These are phyloP conservation scores for Drosophila saltans DNA, from an alignment of 1,140 invertebrate species.

Conservation along the genomic window DNA sequence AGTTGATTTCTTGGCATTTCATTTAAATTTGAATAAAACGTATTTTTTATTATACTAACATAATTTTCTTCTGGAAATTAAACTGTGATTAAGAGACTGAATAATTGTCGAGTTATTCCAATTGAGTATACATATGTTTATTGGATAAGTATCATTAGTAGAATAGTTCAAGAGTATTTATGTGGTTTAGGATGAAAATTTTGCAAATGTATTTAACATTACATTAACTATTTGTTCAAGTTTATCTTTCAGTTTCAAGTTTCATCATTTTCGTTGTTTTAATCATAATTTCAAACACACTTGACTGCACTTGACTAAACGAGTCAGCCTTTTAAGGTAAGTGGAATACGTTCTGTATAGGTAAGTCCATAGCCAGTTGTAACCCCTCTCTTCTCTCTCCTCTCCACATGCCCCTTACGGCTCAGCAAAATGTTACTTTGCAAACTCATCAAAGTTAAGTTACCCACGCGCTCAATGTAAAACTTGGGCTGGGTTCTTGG, in stretches of 20 bases:
- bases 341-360: conserved; percentile 19
- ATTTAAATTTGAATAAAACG: no score
- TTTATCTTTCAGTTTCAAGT: conserved; percentile 1
- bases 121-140: no score
- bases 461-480: conserved; percentile 48
- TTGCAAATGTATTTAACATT: background rate
- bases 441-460: conserved; percentile 81
- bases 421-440: conserved; percentile 50
- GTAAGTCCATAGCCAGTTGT: conserved; percentile 7
- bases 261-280: conserved; percentile 70
- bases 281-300: conserved; percentile 69
- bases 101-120: no score
- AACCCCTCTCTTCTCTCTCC: background rate
- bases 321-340: conserved; percentile 31
- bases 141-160: no score
- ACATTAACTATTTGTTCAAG: background rate
- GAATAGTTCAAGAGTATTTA: no score
- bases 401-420: background rate
- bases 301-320: conserved; percentile 31
- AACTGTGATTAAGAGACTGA: no score
- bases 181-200: no score
- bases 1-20: no score
- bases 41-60: no score
- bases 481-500: conserved; percentile 51
- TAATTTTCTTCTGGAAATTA: no score